Conservation (phyloP, 1,140 invertebrate species). For the Druon quercuslanigerum region DNA sequence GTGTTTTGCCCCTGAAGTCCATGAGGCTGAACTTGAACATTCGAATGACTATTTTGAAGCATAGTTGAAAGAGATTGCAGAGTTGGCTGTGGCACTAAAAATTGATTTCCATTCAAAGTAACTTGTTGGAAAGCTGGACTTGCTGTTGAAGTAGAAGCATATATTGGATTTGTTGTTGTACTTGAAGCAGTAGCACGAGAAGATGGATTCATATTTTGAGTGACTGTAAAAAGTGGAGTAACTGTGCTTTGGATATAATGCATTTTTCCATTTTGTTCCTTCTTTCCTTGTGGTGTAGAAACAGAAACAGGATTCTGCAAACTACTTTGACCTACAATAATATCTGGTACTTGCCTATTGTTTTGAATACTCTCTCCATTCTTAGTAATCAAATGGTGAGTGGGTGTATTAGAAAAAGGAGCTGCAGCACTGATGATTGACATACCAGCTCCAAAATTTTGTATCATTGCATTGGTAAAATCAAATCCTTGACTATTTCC, state of each 20-base stretch:
- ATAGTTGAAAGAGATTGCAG: constrained; percentile 58
- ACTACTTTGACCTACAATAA: constrained; percentile 68
- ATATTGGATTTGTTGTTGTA: constrained; percentile 52
- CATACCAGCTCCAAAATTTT: constrained; percentile 54
- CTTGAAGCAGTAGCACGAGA: constrained; percentile 41
- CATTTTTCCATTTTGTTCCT: constrained; percentile 54
- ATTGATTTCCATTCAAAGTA: constrained; percentile 53
- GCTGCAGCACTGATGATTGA: constrained; percentile 59
- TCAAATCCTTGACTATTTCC: constrained; percentile 71
- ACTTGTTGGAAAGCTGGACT: constrained; percentile 54
- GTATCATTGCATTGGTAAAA: constrained; percentile 66
- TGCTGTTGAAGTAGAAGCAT: constrained; percentile 47
- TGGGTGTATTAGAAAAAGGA: constrained; percentile 56
- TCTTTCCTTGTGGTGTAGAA: constrained; percentile 53
- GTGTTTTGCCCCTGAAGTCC: constrained; percentile 57
- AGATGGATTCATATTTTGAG: constrained; percentile 44
- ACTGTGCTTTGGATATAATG: constrained; percentile 65
- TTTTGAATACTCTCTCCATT: constrained; percentile 42
- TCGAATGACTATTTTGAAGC: constrained; percentile 34
- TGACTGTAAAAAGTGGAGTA: constrained; percentile 62
- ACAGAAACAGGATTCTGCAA: constrained; percentile 65
- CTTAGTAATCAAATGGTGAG: constrained; percentile 42
- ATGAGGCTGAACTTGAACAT: constrained; percentile 59
- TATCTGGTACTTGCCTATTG: constrained; percentile 60
- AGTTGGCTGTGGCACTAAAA: constrained; percentile 62